Evolutionary conservation across 2,888 invertebrate species (phyloP), one percentile per base, ranked within the genome.

Genomic region (Melipona beecheii): DNA sequence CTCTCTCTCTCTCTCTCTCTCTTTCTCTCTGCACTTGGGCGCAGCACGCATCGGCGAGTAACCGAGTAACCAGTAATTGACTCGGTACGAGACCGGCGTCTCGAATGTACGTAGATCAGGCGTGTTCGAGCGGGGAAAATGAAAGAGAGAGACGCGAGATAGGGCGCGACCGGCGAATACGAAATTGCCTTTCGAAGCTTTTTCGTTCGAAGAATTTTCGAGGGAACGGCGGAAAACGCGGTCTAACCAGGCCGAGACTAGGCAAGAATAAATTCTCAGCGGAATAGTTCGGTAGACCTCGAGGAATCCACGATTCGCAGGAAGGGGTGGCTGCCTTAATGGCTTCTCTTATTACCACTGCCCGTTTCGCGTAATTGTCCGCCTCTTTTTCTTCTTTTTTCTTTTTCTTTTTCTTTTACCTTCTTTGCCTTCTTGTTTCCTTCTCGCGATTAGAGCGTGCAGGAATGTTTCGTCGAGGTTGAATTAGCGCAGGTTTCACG

Each of bases 31-130:
- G 75, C 76, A 73, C 71, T 78, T 75, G 80, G 81, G 82, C 77
- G 79, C 88, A 86, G 84, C 87, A 88, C 88, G 89, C 89, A 89
- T 87, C 78, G 79, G 85, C 83, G 84, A 86, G 86, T 91, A 92
- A 91, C 89, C 91, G 91, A 91, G 89, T 91, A 89, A 91, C 90
- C 88, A 90, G 89, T 88, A 90, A 91, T 91, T 90, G 90, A 90
- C 86, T 86, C 81, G 19, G 87, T 88, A 87, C 90, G 89, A 91
- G 91, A 91, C 89, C 83, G 60, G 90, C 84, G 85, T 90, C 78
- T 71, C 86, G 86, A 86, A 83, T 80, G 64, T 65, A 78, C 72
- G 60, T 68, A 62, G 72, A 78, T 17, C 64, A 66, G 74, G 56
- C n/a, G 36, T 50, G 21, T 52, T n/a, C 36, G 36, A 15, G 56